Evolutionary conservation across 2,113 vertebrate species (phyloP).

Genomic region (Atrichornis clamosus): DNA sequence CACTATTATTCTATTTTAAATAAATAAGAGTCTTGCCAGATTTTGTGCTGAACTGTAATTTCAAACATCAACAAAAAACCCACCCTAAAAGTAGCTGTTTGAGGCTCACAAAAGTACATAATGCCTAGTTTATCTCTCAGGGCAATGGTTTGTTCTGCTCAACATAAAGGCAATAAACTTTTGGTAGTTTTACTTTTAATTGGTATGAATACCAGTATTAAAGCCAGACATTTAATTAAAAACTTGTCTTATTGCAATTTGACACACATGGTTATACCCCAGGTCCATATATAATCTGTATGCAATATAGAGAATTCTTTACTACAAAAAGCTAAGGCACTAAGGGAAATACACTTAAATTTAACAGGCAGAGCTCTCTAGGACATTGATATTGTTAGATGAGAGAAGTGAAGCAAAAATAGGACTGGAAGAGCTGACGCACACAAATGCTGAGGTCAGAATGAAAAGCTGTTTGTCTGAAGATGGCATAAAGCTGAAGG

Average conservation of each 20-base stretch:
- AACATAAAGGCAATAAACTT: not conserved
- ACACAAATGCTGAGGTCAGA: slow-evolving; percentile 59
- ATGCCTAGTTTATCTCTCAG: not conserved
- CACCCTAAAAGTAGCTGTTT: not conserved
- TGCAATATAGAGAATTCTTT: not conserved
- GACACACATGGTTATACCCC: not conserved
- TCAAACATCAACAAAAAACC: not conserved
- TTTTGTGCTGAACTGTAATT: not conserved
- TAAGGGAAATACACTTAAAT: not conserved
- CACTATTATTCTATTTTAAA: not conserved
- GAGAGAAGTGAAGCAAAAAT: slow-evolving; percentile 57
- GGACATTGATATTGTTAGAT: slow-evolving; percentile 55
- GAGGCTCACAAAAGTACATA: not conserved
- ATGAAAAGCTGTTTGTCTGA: slow-evolving; percentile 55
- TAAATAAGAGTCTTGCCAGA: not conserved
- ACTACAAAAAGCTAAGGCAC: not conserved
- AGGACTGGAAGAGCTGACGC: slow-evolving; percentile 44
- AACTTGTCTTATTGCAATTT: not conserved
- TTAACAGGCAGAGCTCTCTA: slow-evolving; percentile 45
- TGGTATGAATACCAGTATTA: not conserved
- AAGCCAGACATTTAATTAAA: not conserved
- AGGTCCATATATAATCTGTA: not conserved
- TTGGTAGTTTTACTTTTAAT: not conserved
- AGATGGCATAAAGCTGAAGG: slow-evolving; percentile 40
- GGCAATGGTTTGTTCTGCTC: not conserved